phyloP scores from a whole-genome alignment of 2,797 vertebrate genomes.

The Microctenopoma steveboyesi region DNA sequence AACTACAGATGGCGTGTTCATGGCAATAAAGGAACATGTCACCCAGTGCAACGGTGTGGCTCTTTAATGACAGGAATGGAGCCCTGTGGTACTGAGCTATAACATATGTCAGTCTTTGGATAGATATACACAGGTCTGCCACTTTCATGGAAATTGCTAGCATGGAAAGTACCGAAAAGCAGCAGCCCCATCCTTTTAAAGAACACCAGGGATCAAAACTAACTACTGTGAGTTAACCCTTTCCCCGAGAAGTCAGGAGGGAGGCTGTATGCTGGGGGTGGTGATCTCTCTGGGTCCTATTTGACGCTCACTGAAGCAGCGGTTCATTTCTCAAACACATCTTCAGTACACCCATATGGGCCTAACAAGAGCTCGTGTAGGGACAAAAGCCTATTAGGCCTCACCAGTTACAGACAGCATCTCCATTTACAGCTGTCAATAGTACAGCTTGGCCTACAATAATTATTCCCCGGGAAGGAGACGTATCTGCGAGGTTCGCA shows the following conservation, averaged over 20 bases:
- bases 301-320: slow-evolving; percentile 31
- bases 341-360: slow-evolving; percentile 46
- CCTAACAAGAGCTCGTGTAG: slow-evolving; percentile 70
- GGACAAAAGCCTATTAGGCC: slow-evolving; percentile 70
- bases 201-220: slow-evolving; percentile 5
- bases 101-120: background rate
- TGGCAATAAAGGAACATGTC: slow-evolving; percentile 10
- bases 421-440: slow-evolving; percentile 81
- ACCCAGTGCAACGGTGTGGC: background rate
- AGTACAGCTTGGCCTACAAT: slow-evolving; percentile 70
- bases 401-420: slow-evolving; percentile 61
- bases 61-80: slow-evolving; percentile 18
- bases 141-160: slow-evolving; percentile 3
- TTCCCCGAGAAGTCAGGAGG: slow-evolving; percentile 33
- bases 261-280: slow-evolving; percentile 3
- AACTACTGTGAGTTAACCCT: slow-evolving; percentile 38
- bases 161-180: background rate
- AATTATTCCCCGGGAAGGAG: slow-evolving; percentile 73
- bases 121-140: background rate
- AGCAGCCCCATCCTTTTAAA: background rate
- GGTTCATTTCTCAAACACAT: slow-evolving; percentile 67
- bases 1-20: slow-evolving; percentile 6
- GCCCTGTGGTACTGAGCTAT: slow-evolving; percentile 1
- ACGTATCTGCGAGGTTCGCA: slow-evolving; percentile 48
- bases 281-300: slow-evolving; percentile 17